Percentiles rank a stretch among this genome's conserved stretches.
Conservation (phyloP, 2,113 vertebrate species). For the Odobenus rosmarus region DNA sequence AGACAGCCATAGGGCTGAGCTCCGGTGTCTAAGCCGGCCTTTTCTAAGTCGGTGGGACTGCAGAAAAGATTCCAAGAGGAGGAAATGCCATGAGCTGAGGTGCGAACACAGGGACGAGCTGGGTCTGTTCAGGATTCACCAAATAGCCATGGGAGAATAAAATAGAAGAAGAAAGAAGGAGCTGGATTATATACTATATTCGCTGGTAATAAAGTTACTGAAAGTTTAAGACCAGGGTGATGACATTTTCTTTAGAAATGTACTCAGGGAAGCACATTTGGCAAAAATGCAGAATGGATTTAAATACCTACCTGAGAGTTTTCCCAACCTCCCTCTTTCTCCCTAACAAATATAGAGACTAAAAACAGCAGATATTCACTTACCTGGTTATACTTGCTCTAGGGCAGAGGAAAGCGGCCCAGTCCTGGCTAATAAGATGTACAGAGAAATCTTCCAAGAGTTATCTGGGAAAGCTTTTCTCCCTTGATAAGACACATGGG, state of each 20-base stretch:
- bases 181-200: background rate
- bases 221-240: background rate
- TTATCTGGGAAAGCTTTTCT: background rate
- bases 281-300: background rate
- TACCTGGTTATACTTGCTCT: background rate
- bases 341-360: background rate
- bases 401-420: background rate
- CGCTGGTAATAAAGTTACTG: background rate
- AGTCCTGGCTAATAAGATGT: background rate
- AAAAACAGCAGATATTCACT: background rate
- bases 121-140: background rate
- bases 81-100: background rate
- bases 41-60: too few species aligned
- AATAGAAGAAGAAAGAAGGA: background rate
- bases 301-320: background rate
- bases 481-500: background rate
- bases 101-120: background rate
- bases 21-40: rapidly evolving
- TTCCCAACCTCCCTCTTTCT: background rate
- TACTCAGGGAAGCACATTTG: background rate
- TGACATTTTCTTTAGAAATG: background rate
- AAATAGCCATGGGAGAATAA: background rate
- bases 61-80: background rate
- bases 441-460: background rate
- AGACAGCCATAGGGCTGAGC: background rate